Percentiles rank a stretch among this genome's conserved stretches.
phyloP scores from a whole-genome alignment of 2,797 vertebrate genomes.

The Tapera naevia region DNA sequence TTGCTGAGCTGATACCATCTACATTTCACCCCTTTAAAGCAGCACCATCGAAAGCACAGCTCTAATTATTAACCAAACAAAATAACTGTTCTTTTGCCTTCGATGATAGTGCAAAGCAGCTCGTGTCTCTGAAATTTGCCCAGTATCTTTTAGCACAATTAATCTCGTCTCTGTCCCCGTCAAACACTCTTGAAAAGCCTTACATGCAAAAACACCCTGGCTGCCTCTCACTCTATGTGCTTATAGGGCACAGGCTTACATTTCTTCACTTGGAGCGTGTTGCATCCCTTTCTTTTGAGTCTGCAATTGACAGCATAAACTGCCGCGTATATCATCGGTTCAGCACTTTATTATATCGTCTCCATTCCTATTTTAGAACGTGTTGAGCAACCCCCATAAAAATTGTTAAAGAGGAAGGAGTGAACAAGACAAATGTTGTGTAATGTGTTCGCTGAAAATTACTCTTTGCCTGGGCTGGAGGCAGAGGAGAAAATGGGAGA shows the following conservation, averaged over 20 bases:
- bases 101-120: not conserved
- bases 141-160: conserved; percentile 44
- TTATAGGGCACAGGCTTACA: conserved; percentile 25
- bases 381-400: conserved; percentile 63
- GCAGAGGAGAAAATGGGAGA: conserved; percentile 27
- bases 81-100: conserved; percentile 54
- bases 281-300: conserved; percentile 43
- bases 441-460: conserved; percentile 36
- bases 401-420: conserved; percentile 65
- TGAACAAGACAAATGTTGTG: conserved; percentile 56
- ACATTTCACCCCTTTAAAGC: conserved; percentile 54
- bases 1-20: conserved; percentile 35
- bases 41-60: not conserved
- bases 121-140: conserved; percentile 38
- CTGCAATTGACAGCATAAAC: conserved; percentile 55
- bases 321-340: conserved; percentile 35
- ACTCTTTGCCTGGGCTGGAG: conserved; percentile 31
- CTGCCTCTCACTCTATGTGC: not conserved
- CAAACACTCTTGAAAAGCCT: conserved; percentile 45
- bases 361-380: conserved; percentile 56
- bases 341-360: conserved; percentile 57
- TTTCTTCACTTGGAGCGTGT: conserved; percentile 24
- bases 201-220: not conserved
- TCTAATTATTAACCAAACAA: conserved; percentile 65
- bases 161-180: not conserved